Percentiles rank a stretch among this genome's conserved stretches.
phyloP scores from a whole-genome alignment of 1,140 invertebrate genomes.

The Aphelenchoides avenae region DNA sequence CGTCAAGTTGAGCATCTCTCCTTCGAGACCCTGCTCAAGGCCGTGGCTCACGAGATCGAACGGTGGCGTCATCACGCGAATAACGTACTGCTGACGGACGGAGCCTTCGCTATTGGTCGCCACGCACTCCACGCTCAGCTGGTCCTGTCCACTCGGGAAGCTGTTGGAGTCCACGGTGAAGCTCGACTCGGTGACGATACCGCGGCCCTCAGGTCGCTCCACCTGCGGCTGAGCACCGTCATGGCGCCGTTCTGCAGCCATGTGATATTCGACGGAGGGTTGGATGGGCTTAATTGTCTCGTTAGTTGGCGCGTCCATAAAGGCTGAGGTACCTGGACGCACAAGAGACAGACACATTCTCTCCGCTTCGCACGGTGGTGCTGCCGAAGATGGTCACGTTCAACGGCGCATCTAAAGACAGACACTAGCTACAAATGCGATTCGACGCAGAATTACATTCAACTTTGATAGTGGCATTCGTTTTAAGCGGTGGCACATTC shows the following conservation, averaged over 20 bases:
- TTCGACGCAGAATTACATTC: conserved; percentile 80
- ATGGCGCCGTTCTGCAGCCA: conserved; percentile 39
- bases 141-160: conserved; percentile 40
- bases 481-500: conserved; percentile 72
- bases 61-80: conserved; percentile 70
- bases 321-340: conserved; percentile 19
- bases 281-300: too few relatives aligned
- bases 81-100: conserved; percentile 47
- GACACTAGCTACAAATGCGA: too few relatives aligned
- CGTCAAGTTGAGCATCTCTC: conserved; percentile 76
- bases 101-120: conserved; percentile 53
- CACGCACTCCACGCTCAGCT: conserved; percentile 50
- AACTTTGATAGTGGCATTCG: conserved; percentile 79
- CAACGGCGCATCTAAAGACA: conserved; percentile 34
- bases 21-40: conserved; percentile 76
- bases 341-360: conserved; percentile 37
- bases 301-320: too few relatives aligned
- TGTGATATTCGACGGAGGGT: too few relatives aligned
- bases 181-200: conserved; percentile 41
- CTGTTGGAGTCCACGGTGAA: conserved; percentile 35
- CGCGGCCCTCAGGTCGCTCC: conserved; percentile 18
- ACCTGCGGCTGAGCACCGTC: conserved; percentile 36
- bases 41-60: conserved; percentile 79
- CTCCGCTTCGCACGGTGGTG: conserved; percentile 42
- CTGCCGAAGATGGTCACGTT: conserved; percentile 38